These are phyloP conservation scores for Beroe forskalii DNA, from an alignment of 37 sponge, comb jelly and placozoan genomes.

Conservation along the genomic window DNA sequence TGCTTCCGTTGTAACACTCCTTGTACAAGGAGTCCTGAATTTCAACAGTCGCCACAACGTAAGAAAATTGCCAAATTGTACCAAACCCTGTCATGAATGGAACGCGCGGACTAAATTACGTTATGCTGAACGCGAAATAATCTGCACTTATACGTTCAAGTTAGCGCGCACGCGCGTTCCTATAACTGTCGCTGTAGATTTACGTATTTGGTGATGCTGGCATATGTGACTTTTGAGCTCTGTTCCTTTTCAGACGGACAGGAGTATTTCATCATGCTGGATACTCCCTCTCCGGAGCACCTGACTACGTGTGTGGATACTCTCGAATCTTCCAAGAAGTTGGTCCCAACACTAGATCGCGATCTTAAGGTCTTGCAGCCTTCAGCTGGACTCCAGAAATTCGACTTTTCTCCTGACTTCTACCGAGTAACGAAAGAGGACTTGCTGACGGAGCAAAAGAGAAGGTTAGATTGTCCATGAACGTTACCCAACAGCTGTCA, in stretches of 20 bases:
- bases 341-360: slow-evolving; percentile 13
- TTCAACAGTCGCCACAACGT: no score
- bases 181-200: no score
- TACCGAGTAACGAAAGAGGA: slow-evolving; percentile 44
- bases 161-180: slow-evolving; percentile 19
- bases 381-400: neutral
- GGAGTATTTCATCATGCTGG: slow-evolving; percentile 56
- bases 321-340: neutral
- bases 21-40: no score
- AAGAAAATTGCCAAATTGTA: no score
- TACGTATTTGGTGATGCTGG: no score
- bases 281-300: neutral
- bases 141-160: neutral
- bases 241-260: slow-evolving; percentile 46
- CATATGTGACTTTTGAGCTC: no score
- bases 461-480: slow-evolving; percentile 37
- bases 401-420: slow-evolving; percentile 37
- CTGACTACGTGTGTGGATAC: neutral
- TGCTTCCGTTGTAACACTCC: no score
- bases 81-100: no score
- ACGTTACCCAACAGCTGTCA: no score
- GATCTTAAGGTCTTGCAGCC: slow-evolving; percentile 28
- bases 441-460: slow-evolving; percentile 3
- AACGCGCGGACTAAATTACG: neutral
- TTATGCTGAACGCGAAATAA: neutral